These are phyloP conservation scores for Drosophila littoralis DNA, from an alignment of 1,140 invertebrate genomes.

Conservation along the genomic window DNA sequence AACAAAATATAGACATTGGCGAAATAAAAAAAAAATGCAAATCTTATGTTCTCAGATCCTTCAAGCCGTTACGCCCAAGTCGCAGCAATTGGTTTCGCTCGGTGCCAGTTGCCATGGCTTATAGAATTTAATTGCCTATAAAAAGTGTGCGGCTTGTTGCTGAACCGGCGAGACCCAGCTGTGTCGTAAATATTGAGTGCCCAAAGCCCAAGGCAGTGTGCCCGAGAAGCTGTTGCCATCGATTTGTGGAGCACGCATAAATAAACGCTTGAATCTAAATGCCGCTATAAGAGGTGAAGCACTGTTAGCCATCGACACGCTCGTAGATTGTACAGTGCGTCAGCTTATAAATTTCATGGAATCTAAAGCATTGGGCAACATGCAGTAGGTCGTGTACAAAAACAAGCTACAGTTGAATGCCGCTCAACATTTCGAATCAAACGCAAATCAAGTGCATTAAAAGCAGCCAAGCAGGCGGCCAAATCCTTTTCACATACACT, in stretches of 20 bases:
- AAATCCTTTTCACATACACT: too few species aligned
- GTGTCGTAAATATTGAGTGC: constrained; percentile 50
- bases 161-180: constrained; percentile 31
- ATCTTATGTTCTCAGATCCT: constrained; percentile 23
- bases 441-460: constrained; percentile 21
- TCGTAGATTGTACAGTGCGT: constrained; percentile 62
- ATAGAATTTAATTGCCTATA: constrained; percentile 82
- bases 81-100: constrained; percentile 44
- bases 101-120: constrained; percentile 65
- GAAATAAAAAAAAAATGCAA: constrained; percentile 37
- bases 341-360: constrained; percentile 67
- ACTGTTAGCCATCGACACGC: constrained; percentile 34
- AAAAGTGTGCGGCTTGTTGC: constrained; percentile 69
- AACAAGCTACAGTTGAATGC: constrained; percentile 1
- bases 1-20: constrained; percentile 13
- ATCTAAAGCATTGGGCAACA: constrained; percentile 42
- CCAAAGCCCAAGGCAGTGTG: not conserved
- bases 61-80: constrained; percentile 17
- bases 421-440: not conserved
- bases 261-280: constrained; percentile 29
- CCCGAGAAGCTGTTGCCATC: constrained; percentile 12
- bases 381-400: constrained; percentile 2
- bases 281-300: constrained; percentile 29
- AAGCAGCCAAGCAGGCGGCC: not conserved
- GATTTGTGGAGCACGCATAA: constrained; percentile 3